Percentiles rank a stretch among this genome's conserved stretches.
phyloP scores from a whole-genome alignment of 2,113 vertebrate species.

The Talpa occidentalis region DNA sequence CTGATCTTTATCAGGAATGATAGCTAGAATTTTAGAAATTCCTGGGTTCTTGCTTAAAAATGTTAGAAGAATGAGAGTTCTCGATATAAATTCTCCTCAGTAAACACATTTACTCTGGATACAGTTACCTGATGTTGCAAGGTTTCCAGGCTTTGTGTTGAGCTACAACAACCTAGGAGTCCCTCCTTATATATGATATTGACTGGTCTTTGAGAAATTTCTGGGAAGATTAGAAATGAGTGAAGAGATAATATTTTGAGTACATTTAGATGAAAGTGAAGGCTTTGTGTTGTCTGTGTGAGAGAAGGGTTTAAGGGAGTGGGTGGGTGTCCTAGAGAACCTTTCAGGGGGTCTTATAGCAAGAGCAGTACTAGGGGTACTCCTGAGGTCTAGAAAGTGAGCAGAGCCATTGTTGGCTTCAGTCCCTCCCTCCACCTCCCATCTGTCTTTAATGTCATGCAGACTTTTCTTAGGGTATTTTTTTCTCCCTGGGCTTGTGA shows the following conservation, averaged over 20 bases:
- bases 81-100: background rate
- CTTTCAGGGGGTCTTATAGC: background rate
- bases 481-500: background rate
- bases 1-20: background rate
- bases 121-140: background rate
- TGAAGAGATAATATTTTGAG: background rate
- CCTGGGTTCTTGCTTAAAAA: background rate
- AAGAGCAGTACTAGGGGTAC: background rate
- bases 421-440: accelerated
- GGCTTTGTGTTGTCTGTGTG: background rate
- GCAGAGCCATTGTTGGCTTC: background rate
- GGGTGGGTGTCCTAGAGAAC: background rate
- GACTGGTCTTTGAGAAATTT: background rate
- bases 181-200: background rate
- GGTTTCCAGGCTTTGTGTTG: background rate
- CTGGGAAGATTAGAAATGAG: background rate
- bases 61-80: background rate
- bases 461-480: background rate
- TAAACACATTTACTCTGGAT: background rate
- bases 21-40: background rate
- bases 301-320: background rate
- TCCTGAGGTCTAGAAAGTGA: background rate
- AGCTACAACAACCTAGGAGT: background rate
- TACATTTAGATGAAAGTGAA: background rate
- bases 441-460: background rate